Conservation (phyloP, 2,113 vertebrate species). For the Chrysemys picta region DNA sequence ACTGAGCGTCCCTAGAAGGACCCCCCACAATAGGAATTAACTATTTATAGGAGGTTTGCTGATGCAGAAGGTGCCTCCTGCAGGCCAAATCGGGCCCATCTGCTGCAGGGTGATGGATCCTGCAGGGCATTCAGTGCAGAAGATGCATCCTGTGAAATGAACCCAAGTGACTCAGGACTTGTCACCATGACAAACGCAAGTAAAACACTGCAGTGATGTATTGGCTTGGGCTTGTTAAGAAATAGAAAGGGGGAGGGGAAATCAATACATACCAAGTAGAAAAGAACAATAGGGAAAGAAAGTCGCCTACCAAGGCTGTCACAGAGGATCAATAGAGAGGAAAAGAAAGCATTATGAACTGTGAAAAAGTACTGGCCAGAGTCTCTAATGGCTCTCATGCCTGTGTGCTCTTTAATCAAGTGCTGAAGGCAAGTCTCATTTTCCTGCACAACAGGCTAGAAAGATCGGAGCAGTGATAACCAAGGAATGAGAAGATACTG, state of each 20-base stretch:
- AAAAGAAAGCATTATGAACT: neutral
- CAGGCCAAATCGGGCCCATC: neutral
- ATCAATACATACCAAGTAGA: neutral
- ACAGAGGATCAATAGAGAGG: neutral
- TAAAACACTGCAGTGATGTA: accelerated
- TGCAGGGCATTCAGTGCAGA: neutral
- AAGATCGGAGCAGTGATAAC: neutral
- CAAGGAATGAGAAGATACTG: neutral
- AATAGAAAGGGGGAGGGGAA: accelerated
- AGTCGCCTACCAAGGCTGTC: accelerated
- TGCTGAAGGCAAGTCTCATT: neutral
- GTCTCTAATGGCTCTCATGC: neutral
- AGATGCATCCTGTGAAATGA: neutral
- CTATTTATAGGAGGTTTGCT: neutral
- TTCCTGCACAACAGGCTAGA: neutral
- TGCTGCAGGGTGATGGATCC: neutral
- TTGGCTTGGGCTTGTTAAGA: neutral
- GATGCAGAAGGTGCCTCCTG: neutral
- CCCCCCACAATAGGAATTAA: neutral
- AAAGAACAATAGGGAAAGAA: neutral
- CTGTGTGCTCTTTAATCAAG: neutral
- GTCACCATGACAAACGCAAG: accelerated
- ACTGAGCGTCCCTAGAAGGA: neutral
- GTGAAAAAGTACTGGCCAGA: neutral
- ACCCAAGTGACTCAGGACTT: neutral